phyloP scores from a whole-genome alignment of 2,113 vertebrate species.

The Hymenochirus boettgeri region DNA sequence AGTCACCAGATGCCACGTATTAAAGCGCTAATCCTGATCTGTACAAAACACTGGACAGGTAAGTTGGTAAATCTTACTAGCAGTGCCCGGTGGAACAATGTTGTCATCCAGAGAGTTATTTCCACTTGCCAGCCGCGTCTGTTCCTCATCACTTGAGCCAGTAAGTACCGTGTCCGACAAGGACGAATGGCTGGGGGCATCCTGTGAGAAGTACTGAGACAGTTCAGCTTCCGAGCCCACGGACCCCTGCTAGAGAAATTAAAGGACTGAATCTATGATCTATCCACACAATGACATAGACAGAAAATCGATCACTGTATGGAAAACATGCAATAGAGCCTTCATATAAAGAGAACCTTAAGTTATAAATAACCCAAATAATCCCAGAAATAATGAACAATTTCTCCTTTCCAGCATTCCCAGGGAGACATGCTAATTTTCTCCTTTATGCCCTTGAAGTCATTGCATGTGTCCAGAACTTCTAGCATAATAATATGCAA shows the following conservation, averaged over 20 bases:
- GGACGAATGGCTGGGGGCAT: slow-evolving; percentile 60
- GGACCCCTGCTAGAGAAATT: slow-evolving; percentile 67
- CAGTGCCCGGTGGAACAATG: slow-evolving; percentile 50
- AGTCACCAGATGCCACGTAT: no score
- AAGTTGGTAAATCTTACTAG: slow-evolving; percentile 40
- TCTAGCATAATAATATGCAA: no score
- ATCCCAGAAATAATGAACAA: no score
- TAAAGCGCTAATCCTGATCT: slow-evolving; percentile 3
- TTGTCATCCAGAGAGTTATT: slow-evolving; percentile 61
- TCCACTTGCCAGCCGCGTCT: slow-evolving; percentile 60
- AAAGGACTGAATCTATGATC: not conserved
- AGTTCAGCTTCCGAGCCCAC: slow-evolving; percentile 80
- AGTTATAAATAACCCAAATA: no score
- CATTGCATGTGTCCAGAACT: no score
- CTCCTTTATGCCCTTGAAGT: no score
- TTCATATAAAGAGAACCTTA: no score
- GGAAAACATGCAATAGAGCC: no score
- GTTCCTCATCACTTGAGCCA: slow-evolving; percentile 68
- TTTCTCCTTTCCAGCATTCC: no score
- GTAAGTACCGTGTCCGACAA: slow-evolving; percentile 62
- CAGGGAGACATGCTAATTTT: no score
- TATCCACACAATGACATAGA: no score
- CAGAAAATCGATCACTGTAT: no score
- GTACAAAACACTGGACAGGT: not conserved
- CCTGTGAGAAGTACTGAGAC: slow-evolving; percentile 78